phyloP scores from a whole-genome alignment of 2,113 vertebrate genomes.

The Rhinogobius similis region DNA sequence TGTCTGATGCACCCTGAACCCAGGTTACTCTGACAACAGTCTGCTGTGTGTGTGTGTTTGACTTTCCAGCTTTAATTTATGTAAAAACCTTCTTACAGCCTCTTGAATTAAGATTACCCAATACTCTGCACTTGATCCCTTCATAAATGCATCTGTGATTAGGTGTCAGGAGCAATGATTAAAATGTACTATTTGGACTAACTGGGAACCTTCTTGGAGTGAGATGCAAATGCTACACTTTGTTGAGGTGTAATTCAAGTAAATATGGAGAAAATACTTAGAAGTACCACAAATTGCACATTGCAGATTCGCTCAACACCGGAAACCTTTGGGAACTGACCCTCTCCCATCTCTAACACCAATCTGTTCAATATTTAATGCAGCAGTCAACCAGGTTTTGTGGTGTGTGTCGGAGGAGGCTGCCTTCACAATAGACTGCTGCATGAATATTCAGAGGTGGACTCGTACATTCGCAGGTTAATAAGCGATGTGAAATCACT shows the following conservation, averaged over 20 bases:
- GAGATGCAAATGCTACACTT: neutral
- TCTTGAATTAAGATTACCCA: too few species aligned
- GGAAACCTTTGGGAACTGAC: conserved; percentile 16
- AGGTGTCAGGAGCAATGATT: too few species aligned
- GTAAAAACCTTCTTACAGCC: too few species aligned
- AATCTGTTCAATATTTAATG: conserved; percentile 26
- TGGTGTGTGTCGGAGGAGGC: neutral
- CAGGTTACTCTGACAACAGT: too few species aligned
- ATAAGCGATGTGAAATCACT: conserved; percentile 58
- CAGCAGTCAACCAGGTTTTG: neutral
- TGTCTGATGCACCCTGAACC: too few species aligned
- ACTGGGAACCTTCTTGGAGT: neutral
- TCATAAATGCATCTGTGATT: too few species aligned
- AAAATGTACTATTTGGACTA: neutral
- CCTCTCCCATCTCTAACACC: neutral
- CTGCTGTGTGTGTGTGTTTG: too few species aligned
- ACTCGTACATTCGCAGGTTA: conserved; percentile 61
- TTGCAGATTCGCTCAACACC: neutral
- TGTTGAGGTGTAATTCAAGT: too few species aligned
- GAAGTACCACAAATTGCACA: neutral
- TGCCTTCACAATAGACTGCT: conserved; percentile 24
- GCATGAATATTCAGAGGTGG: conserved; percentile 55
- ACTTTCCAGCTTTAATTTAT: too few species aligned
- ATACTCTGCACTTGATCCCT: too few species aligned
- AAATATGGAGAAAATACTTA: neutral